These are phyloP conservation scores for Mystacides longicornis DNA, from an alignment of 2,888 invertebrate species.

Conservation along the genomic window DNA sequence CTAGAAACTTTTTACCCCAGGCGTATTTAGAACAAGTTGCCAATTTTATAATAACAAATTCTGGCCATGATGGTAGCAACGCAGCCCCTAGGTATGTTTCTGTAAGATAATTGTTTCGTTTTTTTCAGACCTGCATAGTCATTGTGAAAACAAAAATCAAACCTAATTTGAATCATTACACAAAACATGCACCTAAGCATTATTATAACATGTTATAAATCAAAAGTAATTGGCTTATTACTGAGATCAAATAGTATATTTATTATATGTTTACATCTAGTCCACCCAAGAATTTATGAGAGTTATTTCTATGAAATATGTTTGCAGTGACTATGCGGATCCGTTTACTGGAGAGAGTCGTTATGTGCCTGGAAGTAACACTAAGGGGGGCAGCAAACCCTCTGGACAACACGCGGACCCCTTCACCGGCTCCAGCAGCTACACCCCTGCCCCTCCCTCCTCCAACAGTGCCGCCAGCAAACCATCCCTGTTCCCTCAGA, in stretches of 20 bases:
- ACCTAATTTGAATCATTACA: too few relatives aligned
- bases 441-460: conserved; percentile 49
- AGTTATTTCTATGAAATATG: not conserved
- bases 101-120: not conserved
- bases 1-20: conserved; percentile 69
- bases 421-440: conserved; percentile 62
- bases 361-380: conserved; percentile 48
- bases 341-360: conserved; percentile 63
- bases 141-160: too few relatives aligned
- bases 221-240: too few relatives aligned
- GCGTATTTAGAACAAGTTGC: conserved; percentile 86
- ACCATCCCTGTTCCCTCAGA: conserved; percentile 41
- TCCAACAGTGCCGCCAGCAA: conserved; percentile 25
- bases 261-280: too few relatives aligned
- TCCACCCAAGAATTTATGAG: too few relatives aligned
- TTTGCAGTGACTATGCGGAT: conserved; percentile 46
- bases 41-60: conserved; percentile 84
- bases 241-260: too few relatives aligned
- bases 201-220: too few relatives aligned
- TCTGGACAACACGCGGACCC: conserved; percentile 51
- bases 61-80: conserved; percentile 36
- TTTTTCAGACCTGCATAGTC: too few relatives aligned
- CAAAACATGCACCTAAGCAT: too few relatives aligned
- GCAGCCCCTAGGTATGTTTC: conserved; percentile 9
- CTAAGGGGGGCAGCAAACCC: conserved; percentile 28